These are phyloP conservation scores for Metalampra italica DNA, from an alignment of 2,888 invertebrate genomes.

Conservation along the genomic window DNA sequence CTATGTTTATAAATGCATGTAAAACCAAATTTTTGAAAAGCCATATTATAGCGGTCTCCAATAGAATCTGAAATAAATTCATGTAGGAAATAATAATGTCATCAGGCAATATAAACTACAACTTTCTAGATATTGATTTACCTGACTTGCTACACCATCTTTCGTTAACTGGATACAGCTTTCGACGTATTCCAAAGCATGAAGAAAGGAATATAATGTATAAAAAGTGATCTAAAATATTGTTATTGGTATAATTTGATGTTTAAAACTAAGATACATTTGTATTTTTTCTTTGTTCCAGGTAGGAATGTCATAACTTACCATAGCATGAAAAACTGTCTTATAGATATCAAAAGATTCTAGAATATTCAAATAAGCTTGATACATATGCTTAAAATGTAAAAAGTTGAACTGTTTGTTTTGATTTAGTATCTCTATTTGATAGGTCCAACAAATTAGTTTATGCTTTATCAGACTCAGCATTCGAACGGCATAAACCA, in stretches of 20 bases:
- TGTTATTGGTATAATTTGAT: not conserved
- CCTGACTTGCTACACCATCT: not conserved
- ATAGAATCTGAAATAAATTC: not conserved
- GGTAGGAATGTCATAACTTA: not conserved
- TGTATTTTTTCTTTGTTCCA: no score
- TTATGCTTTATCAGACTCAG: not conserved
- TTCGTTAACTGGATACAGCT: no score
- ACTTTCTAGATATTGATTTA: not conserved
- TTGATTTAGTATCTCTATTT: not conserved
- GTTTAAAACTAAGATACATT: no score
- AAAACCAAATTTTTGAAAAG: not conserved
- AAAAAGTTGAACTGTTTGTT: not conserved
- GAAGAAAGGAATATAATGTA: not conserved
- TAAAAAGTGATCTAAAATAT: not conserved
- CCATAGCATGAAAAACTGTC: constrained; percentile 7
- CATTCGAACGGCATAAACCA: not conserved
- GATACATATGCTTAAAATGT: not conserved
- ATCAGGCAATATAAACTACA: not conserved
- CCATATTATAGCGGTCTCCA: not conserved
- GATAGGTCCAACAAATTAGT: not conserved
- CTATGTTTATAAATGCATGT: not conserved
- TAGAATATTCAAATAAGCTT: constrained; percentile 10
- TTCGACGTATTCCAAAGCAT: not conserved
- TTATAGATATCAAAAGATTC: constrained; percentile 9
- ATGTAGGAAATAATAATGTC: not conserved